Percentiles rank a stretch among this genome's conserved stretches.
Evolutionary conservation across 2,113 vertebrate genomes (phyloP).

Genomic region (Syngnathus floridae): DNA sequence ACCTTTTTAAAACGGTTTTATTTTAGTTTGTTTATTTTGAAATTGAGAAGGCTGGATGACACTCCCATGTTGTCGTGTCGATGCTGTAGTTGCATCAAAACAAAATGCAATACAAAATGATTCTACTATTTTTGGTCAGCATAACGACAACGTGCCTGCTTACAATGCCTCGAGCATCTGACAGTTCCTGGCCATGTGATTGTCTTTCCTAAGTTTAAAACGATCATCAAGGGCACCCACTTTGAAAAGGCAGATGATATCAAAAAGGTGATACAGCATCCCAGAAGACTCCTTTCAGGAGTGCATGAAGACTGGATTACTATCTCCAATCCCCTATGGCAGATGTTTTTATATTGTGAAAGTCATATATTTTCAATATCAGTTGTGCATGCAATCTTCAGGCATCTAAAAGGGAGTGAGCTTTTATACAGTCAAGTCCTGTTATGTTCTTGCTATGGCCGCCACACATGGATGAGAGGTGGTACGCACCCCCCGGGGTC

Average conservation of each 20-base stretch:
- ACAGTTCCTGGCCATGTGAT: too few species aligned
- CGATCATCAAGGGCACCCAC: too few species aligned
- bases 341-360: neutral
- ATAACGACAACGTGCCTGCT: too few species aligned
- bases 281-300: too few species aligned
- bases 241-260: too few species aligned
- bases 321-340: neutral
- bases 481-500: neutral
- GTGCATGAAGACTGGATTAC: neutral
- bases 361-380: neutral
- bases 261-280: too few species aligned
- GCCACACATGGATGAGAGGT: neutral
- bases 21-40: neutral
- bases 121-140: too few species aligned
- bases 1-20: neutral
- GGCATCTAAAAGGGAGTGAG: neutral
- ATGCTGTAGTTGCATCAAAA: too few species aligned
- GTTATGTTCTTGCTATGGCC: slow-evolving; percentile 22
- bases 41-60: neutral
- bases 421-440: slow-evolving; percentile 9
- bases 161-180: too few species aligned
- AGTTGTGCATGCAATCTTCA: neutral
- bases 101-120: too few species aligned
- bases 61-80: neutral
- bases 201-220: too few species aligned